Base-by-base conservation (phyloP, 2,888 invertebrate species). In the Acrobasis suavella region DNA sequence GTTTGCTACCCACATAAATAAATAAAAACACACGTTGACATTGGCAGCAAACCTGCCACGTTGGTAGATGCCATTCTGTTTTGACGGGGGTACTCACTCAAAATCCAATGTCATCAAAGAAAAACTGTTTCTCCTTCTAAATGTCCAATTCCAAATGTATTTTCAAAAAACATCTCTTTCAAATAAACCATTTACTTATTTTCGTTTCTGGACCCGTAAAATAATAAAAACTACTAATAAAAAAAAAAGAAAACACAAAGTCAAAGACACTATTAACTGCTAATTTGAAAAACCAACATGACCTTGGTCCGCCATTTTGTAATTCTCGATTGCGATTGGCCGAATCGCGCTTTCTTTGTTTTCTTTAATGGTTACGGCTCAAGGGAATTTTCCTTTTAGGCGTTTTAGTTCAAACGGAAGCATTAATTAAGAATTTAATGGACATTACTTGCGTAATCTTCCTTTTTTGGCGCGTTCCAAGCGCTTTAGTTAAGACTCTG, bases 231-330 rank as follows among this genome's bases (percentile, higher is more conserved):
- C 2, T 32, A 7, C 5, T 32, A 32, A 0, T 32, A 32, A 5
- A 32, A 32, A 7, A 7, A 7, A 32, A 32, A 32, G 0, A 32
- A 32, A 32, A 22, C 5, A 58, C 49, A 59, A 38, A 59, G 50
- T 37, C 39, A 50, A 51, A 65, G 65, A 66, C 51, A 42, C 32
- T 58, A 52, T 62, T 32, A 61, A 60, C 10, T 46, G 17, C 16
- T 55, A 55, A 55, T 54, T 54, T 62, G 49, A 62, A 62, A 17
- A 58, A 67, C 69, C 67, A 70, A 64, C 68, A 62, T 62, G 72
- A 61, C 72, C 72, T 66, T 72, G 72, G 72, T 70, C 72, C 67
- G 62, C 50, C 32, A 50, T 58, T 32, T 15, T 49, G n/a, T 9
- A 15, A 16, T 38, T 15, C 12, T 37, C 9, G n/a, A 37, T 14